A percentile compares a stretch with the other conserved stretches of the same genome.
Conservation (phyloP, 2,113 vertebrate species). For the Psettodes erumei region DNA sequence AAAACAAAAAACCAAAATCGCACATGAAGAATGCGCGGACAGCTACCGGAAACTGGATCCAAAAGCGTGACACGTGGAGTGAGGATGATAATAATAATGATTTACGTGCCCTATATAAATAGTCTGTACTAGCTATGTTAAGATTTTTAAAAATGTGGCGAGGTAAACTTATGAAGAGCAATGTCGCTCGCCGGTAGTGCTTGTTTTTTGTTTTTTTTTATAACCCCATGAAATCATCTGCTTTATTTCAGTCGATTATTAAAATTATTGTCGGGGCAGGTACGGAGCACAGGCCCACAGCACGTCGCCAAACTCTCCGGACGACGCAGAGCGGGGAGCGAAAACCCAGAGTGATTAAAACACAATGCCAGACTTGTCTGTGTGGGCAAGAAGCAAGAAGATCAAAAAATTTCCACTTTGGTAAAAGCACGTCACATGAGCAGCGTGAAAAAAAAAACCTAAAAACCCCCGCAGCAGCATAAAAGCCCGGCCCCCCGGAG, state of each 20-base stretch:
- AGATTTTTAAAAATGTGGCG: too few species aligned
- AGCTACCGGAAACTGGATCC: slow-evolving; percentile 3
- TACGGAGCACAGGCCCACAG: too few species aligned
- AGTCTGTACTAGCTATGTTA: too few species aligned
- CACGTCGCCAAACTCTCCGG: not conserved
- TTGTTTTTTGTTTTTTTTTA: too few species aligned
- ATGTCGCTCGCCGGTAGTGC: too few species aligned
- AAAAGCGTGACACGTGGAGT: not conserved
- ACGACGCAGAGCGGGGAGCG: not conserved
- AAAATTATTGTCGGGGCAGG: too few species aligned
- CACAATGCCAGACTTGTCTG: slow-evolving; percentile 34
- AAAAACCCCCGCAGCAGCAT: slow-evolving; percentile 49
- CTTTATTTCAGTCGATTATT: too few species aligned
- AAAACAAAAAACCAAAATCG: slow-evolving; percentile 21
- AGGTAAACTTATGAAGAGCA: too few species aligned
- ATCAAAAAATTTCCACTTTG: slow-evolving; percentile 54
- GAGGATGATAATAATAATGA: slow-evolving; percentile 4
- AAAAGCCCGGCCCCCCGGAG: not conserved
- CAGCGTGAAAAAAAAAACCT: not conserved
- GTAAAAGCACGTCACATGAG: slow-evolving; percentile 46
- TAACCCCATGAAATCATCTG: too few species aligned
- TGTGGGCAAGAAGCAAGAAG: slow-evolving; percentile 11
- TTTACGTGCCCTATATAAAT: not conserved
- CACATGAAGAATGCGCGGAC: too few species aligned
- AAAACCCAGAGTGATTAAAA: not conserved